Base-by-base conservation (phyloP, 2,888 invertebrate species). In the Atethmia centrago region DNA sequence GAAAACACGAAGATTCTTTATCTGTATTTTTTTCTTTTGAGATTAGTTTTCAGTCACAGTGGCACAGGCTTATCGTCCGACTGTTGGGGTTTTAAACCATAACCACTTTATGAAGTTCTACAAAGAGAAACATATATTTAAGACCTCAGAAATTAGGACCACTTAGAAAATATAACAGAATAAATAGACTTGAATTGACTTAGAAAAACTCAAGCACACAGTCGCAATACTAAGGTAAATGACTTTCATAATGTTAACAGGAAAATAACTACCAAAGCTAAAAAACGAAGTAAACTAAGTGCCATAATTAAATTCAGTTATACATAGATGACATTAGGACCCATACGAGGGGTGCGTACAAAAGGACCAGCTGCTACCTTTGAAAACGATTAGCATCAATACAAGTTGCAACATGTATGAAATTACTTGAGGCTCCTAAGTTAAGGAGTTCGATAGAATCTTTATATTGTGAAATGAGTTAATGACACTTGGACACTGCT, bases 341-440 rank as follows among this genome's bases (percentile, higher is more conserved):
- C 65, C 58, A 74, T 61, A 51, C 81, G 84, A 87, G 77, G 88
- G 88, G 88, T 82, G 82, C 88, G 84, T 87, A 91, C 88, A 90
- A 90, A 90, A 84, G 88, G 88, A 86, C 92, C 86, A 93, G 92
- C 93, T 93, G 93, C 90, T 89, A 80, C 88, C 87, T 86, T 88
- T 86, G 83, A 82, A 87, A 88, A 86, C 90, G 92, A 92, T 93
- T 92, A 92, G 88, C 88, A 91, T 90, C 90, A 88, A 78, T 84
- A 86, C 88, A 87, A 83, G 85, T 87, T 83, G 81, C 83, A 82
- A 87, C 87, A 72, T 79, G 86, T 81, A 87, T 84, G 75, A 84
- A 80, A 82, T 78, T 84, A 82, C 85, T 80, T 71, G 65, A 79
- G 31, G 61, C 58, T 74, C 31, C 55, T 56, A 59, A 67, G 59